Conservation (phyloP, 2,888 invertebrate genomes). For the Lucinisca nassula region DNA sequence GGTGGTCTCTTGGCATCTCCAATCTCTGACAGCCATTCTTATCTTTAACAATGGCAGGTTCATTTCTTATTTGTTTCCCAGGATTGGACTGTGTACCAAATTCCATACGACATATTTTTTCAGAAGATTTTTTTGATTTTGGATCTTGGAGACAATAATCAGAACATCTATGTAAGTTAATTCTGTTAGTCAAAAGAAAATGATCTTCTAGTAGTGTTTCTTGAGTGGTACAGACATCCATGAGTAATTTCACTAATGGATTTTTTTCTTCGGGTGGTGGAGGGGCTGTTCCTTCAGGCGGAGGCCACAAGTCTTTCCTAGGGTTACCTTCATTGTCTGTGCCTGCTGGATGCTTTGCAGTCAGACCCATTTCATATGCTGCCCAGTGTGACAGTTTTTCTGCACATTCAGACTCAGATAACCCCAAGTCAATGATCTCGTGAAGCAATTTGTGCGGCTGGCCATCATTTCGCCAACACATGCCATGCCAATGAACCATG, state of each 20-base stretch:
- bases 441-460: slow-evolving; percentile 57
- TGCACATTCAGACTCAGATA: slow-evolving; percentile 45
- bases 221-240: slow-evolving; percentile 69
- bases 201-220: slow-evolving; percentile 67
- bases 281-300: slow-evolving; percentile 70
- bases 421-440: slow-evolving; percentile 23
- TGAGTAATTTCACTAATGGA: slow-evolving; percentile 68
- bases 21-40: slow-evolving; percentile 8
- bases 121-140: not conserved
- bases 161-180: slow-evolving; percentile 70
- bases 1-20: slow-evolving; percentile 16
- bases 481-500: slow-evolving; percentile 74
- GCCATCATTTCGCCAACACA: slow-evolving; percentile 66
- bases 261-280: slow-evolving; percentile 69
- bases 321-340: slow-evolving; percentile 54
- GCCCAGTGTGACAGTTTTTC: slow-evolving; percentile 51
- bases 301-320: slow-evolving; percentile 72
- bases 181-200: slow-evolving; percentile 43
- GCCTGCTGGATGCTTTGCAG: slow-evolving; percentile 48
- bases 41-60: slow-evolving; percentile 23
- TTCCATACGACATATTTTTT: slow-evolving; percentile 55
- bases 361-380: slow-evolving; percentile 41
- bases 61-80: slow-evolving; percentile 19
- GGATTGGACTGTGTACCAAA: slow-evolving; percentile 50
- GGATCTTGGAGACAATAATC: slow-evolving; percentile 36